Conservation (phyloP, 2,113 vertebrate species). For the Anhinga anhinga region DNA sequence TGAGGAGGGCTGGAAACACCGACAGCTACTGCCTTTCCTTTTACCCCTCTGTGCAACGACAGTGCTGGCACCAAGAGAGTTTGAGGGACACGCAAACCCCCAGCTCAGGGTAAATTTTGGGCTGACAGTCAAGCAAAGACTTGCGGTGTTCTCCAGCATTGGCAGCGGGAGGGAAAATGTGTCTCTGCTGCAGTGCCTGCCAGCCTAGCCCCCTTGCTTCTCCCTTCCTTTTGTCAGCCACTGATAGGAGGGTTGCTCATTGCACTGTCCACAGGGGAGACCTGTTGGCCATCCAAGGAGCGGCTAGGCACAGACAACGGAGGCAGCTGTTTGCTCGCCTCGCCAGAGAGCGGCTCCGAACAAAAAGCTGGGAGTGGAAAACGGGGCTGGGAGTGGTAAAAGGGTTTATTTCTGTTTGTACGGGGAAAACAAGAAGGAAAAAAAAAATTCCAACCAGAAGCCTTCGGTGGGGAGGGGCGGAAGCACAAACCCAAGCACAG, state of each 20-base stretch:
- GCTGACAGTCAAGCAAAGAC: neutral
- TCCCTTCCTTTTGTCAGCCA: slow-evolving; percentile 13
- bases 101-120: neutral
- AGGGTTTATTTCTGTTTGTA: neutral
- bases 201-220: neutral
- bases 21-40: neutral
- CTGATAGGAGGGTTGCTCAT: neutral
- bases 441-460: neutral
- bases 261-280: slow-evolving; percentile 24
- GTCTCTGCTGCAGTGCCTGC: neutral
- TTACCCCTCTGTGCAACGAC: neutral
- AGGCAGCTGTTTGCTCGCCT: slow-evolving; percentile 49
- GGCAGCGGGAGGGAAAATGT: neutral
- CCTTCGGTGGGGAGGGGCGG: neutral
- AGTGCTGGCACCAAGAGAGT: neutral
- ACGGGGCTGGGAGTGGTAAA: neutral
- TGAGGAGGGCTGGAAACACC: neutral
- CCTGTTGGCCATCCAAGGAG: slow-evolving; percentile 59
- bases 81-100: neutral
- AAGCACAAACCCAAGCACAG: neutral
- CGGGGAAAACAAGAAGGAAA: neutral
- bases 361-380: neutral
- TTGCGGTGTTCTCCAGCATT: neutral
- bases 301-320: neutral
- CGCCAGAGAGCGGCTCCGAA: slow-evolving; percentile 32